These are phyloP conservation scores for Aproaerema taeniolella DNA, from an alignment of 2,888 invertebrate genomes.

Conservation along the genomic window DNA sequence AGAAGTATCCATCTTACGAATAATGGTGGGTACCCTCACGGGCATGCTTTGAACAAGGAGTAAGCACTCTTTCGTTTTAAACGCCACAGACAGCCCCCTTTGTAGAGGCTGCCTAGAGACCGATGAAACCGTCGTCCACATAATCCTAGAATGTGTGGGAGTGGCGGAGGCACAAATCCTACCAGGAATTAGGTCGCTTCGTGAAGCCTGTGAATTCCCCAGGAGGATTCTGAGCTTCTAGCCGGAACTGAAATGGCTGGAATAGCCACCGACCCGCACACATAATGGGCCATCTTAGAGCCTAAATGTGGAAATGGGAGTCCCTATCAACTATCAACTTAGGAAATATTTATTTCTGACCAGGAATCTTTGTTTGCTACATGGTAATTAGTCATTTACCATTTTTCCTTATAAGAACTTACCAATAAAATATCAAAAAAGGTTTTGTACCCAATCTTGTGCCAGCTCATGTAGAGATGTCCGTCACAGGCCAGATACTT, in stretches of 20 bases:
- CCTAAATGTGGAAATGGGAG: neutral
- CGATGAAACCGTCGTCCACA: no score
- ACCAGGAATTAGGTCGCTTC: no score
- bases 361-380: neutral
- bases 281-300: neutral
- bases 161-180: no score
- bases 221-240: neutral
- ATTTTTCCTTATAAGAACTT: constrained; percentile 11
- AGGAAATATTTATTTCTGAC: no score
- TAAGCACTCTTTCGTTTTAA: no score
- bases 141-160: no score
- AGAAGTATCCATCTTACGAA: no score
- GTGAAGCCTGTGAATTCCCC: no score
- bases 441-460: constrained; percentile 34
- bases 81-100: no score
- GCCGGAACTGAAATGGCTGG: neutral
- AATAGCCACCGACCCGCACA: neutral
- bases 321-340: neutral
- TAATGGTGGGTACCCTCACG: no score
- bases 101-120: no score
- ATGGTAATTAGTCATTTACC: neutral
- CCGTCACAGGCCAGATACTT: constrained; percentile 26
- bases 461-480: constrained; percentile 33
- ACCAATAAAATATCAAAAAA: constrained; percentile 36
- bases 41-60: no score